Evolutionary conservation across 2,888 invertebrate genomes (phyloP).

Genomic region (Carpatolechia fugitivella): DNA sequence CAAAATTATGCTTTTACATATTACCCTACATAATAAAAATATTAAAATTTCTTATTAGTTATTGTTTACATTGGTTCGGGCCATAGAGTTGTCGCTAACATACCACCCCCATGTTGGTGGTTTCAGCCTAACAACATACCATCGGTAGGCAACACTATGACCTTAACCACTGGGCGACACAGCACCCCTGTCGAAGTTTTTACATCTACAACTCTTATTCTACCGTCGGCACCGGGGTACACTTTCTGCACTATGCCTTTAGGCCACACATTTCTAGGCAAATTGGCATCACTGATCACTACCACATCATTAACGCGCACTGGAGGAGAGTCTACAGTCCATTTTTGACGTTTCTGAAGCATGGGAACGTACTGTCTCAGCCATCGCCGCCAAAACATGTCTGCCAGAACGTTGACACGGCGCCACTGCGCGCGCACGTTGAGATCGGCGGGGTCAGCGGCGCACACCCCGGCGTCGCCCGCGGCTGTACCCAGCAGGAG

Average conservation of each 20-base stretch:
- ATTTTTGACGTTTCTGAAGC: background rate
- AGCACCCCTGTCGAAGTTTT: slow-evolving; percentile 10
- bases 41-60: too few relatives aligned
- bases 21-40: too few relatives aligned
- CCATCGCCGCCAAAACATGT: background rate
- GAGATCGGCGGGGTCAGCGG: background rate
- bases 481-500: background rate
- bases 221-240: slow-evolving; percentile 16
- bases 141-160: slow-evolving; percentile 4
- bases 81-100: background rate
- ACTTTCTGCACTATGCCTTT: slow-evolving; percentile 9
- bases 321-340: background rate
- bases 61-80: too few relatives aligned
- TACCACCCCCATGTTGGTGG: background rate
- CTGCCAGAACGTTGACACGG: background rate
- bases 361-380: background rate
- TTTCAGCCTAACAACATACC: background rate
- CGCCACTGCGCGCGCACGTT: background rate
- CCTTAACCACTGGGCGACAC: slow-evolving; percentile 9
- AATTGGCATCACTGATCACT: background rate
- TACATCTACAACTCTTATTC: slow-evolving; percentile 13
- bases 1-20: too few relatives aligned
- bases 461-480: background rate
- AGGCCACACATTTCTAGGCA: slow-evolving; percentile 17
- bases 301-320: background rate